These are phyloP conservation scores for Uropetala carovei DNA, from an alignment of 2,888 invertebrate species.

Conservation along the genomic window DNA sequence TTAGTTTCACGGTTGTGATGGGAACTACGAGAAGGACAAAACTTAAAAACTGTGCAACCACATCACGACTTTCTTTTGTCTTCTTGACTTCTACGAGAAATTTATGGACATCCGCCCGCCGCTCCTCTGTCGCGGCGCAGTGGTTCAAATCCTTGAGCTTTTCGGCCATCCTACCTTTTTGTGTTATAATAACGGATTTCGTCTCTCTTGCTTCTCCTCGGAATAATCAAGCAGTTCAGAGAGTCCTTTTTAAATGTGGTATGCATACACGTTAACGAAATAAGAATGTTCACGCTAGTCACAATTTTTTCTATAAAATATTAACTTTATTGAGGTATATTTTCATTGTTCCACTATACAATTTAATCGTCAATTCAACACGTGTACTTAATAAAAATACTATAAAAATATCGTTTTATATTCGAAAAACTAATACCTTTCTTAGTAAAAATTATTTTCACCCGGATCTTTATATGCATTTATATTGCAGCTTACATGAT, in stretches of 20 bases:
- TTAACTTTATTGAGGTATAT: not conserved
- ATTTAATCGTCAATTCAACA: too few species aligned
- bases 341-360: too few species aligned
- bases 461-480: too few species aligned
- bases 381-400: too few species aligned
- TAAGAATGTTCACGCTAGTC: not conserved
- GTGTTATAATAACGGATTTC: slow-evolving; percentile 24
- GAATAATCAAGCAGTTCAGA: not conserved
- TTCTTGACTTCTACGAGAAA: not conserved
- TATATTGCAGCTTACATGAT: too few species aligned
- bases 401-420: too few species aligned
- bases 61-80: slow-evolving; percentile 23
- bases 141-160: slow-evolving; percentile 4
- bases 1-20: slow-evolving; percentile 22
- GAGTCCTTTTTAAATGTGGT: not conserved
- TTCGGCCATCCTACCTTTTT: slow-evolving; percentile 14
- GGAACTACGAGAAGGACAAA: not conserved
- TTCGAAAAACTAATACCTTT: too few species aligned
- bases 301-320: not conserved
- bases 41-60: slow-evolving; percentile 21
- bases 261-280: not conserved
- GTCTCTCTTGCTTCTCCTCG: not conserved
- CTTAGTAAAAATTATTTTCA: too few species aligned
- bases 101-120: slow-evolving; percentile 26
- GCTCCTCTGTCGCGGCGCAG: slow-evolving; percentile 16